Evolutionary conservation across 1,140 invertebrate genomes (phyloP), one percentile per base, ranked within the genome.

Genomic region (Antheraea mylitta): DNA sequence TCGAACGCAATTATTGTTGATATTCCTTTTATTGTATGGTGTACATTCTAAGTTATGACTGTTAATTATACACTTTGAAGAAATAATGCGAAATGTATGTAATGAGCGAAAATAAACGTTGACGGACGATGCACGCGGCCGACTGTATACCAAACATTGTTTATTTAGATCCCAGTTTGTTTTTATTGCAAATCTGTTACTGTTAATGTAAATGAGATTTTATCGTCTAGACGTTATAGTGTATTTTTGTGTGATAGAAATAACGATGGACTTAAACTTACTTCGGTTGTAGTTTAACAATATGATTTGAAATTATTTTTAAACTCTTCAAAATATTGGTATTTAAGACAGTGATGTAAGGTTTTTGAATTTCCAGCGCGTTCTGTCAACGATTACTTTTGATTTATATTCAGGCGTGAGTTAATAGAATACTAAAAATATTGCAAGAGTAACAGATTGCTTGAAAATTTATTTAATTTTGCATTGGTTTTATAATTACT

Each of bases 1-100:
- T 74, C 70, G 61, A 68, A 60, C 68, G 72, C 69, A 66, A 68
- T 74, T 68, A 53, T 70, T 65, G 62, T 74, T 69, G 45, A 37
- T 66, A 60, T 72, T 48, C 66, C 66, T 70, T 68, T 69, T 18
- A 42, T 67, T 61, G 48, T 70, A 68, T 68, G 66, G 64, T 58
- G 67, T 73, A 59, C 62, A 45, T 65, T 71, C 63, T 70, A 58
- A 60, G 69, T 80, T 82, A 81, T 78, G 79, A 72, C 75, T 81
- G 81, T 60, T 72, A 79, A 75, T 80, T 64, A 78, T 81, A 74
- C 62, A 63, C 64, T 66, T 67, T 58, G 71, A 37, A 63, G 64
- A 66, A 63, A 70, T 73, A 67, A 72, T 65, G 58, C 65, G 66
- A 67, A 60, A 65, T 74, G 70, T 70, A 69, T 71, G 66, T 74